These are phyloP conservation scores for Ophion slaviceki DNA, from an alignment of 2,888 invertebrate genomes.

Conservation along the genomic window DNA sequence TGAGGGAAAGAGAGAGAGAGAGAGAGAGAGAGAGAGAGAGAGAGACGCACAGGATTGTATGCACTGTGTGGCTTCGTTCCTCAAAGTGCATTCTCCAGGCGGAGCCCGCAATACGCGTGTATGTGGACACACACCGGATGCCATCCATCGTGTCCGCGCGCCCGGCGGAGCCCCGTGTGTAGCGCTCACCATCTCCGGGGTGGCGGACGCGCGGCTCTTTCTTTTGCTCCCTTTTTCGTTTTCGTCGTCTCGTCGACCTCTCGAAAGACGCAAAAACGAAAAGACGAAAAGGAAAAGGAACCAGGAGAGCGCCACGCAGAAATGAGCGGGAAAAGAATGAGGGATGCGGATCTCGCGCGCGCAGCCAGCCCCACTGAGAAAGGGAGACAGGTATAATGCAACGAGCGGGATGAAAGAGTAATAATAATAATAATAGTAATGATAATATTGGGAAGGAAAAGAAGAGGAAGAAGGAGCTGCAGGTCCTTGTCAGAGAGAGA, in stretches of 20 bases:
- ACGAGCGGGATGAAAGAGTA: constrained; percentile 40
- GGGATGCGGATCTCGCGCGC: constrained; percentile 10
- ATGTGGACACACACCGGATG: constrained; percentile 79
- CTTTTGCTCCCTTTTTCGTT: constrained; percentile 70
- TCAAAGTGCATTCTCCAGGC: constrained; percentile 75
- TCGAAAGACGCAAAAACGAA: constrained; percentile 39
- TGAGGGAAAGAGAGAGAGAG: constrained; percentile 30
- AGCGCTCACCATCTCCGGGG: constrained; percentile 35
- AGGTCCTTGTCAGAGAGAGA: background rate
- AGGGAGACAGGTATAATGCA: constrained; percentile 4
- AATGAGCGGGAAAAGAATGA: constrained; percentile 9
- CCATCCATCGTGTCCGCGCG: constrained; percentile 78
- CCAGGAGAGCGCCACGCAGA: background rate
- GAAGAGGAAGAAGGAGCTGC: background rate
- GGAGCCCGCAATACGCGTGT: constrained; percentile 59
- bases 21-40: constrained; percentile 43
- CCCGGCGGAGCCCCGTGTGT: background rate
- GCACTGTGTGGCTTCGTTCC: constrained; percentile 60
- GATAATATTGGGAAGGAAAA: background rate
- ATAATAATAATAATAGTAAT: constrained; percentile 2
- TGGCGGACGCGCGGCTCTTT: constrained; percentile 48
- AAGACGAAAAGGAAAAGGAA: constrained; percentile 7
- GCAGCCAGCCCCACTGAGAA: background rate
- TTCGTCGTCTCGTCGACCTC: constrained; percentile 51
- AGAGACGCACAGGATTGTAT: constrained; percentile 29